phyloP scores from a whole-genome alignment of 2,888 invertebrate genomes.

The Ophioninae sp. region DNA sequence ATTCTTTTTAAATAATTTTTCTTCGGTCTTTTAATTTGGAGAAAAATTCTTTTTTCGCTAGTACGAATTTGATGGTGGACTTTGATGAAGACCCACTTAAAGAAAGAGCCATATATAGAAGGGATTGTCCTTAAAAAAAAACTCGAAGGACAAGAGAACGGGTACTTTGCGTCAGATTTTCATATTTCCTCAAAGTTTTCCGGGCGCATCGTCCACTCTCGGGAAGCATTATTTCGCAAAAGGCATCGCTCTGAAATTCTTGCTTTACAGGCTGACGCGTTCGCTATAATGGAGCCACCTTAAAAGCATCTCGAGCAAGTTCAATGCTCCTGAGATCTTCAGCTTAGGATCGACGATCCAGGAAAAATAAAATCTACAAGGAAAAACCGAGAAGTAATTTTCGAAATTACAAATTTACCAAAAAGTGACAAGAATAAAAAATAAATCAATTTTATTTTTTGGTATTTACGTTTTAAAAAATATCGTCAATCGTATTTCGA shows the following conservation, averaged over 20 bases:
- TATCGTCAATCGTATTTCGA: no score
- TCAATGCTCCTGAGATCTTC: slow-evolving; percentile 19
- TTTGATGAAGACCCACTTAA: background rate
- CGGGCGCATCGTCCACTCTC: slow-evolving; percentile 33
- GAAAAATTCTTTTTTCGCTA: background rate
- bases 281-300: slow-evolving; percentile 29
- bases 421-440: background rate
- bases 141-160: background rate
- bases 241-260: slow-evolving; percentile 14
- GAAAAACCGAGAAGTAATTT: background rate
- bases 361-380: background rate
- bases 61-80: background rate
- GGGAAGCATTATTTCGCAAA: slow-evolving; percentile 9
- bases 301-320: slow-evolving; percentile 38
- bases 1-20: background rate
- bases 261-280: background rate
- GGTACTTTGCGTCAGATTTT: background rate
- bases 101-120: background rate
- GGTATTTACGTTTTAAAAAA: no score
- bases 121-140: background rate
- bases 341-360: slow-evolving; percentile 17
- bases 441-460: background rate
- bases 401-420: background rate
- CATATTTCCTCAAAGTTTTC: background rate
- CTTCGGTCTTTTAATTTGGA: background rate